Base-by-base conservation (phyloP, 2,888 invertebrate species). In the Tetanocera ferruginea region DNA sequence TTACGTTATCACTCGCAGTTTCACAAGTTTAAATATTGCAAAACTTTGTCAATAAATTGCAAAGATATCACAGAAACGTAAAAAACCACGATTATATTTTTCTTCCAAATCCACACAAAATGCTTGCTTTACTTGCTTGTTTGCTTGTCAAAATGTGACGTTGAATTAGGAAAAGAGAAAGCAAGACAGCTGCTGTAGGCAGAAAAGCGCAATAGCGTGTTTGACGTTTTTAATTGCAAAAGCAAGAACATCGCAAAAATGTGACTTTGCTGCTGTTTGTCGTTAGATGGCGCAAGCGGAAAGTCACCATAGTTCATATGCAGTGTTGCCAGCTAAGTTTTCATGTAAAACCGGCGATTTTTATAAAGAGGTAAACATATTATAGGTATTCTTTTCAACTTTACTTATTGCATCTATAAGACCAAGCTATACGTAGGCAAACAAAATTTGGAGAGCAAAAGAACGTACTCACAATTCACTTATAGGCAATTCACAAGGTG, bases 231-330 rank as follows among this genome's bases (percentile, higher is more conserved):
- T 14, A 23, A 60, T 11, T 14, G 9, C 57, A 8, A 25, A 6
- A 55, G 55, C 9, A 23, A 19, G 19, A 19, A 55, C 23, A 55
- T 55, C 19, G 11, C 9, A 28, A 60, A 60, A 60, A 60, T 60
- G 25, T 57, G 57, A 57, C 23, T 57, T 19, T 19, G 23, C 23
- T 57, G 23, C 0, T 60, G 14, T 60, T n/a, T 60, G 11, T 5
- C n/a, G 78, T 73, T 62, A 64, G 64, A 64, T 62, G 67, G 64
- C 62, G 43, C 31, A 51, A 57, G 66, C 76, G 60, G n/a, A 64
- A 79, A 23, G 17, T 66, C 71, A 51, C 69, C 51, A 71, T 5
- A 67, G 55, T 9, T 17, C 6, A 8, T 6, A 37, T 37, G 37
- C 5, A 37, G 8, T 37, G 6, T 8, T 37, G 37, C 37, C 37